These are phyloP conservation scores for Phortica variegata DNA, from an alignment of 1,140 invertebrate genomes.

Conservation along the genomic window DNA sequence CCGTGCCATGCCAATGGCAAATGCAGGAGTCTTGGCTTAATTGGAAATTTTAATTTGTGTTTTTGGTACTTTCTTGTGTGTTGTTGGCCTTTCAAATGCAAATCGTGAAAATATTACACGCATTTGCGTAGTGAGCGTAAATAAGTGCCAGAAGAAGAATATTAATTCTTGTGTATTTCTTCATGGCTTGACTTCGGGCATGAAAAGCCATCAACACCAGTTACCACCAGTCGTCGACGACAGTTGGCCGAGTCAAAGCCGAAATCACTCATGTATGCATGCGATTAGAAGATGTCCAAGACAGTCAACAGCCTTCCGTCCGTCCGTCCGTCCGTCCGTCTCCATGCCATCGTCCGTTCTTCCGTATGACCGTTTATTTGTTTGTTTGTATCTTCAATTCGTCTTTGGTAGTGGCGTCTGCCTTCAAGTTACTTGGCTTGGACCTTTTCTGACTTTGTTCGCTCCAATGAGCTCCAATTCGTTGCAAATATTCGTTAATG, in stretches of 20 bases:
- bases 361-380: background rate
- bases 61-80: too few relatives aligned
- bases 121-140: slow-evolving; percentile 49
- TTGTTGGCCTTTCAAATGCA: slow-evolving; percentile 29
- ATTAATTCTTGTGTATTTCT: slow-evolving; percentile 43
- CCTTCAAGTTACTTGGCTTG: background rate
- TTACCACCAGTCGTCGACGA: background rate
- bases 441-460: background rate
- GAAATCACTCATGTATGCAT: slow-evolving; percentile 5
- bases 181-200: slow-evolving; percentile 12
- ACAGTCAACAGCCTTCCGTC: slow-evolving; percentile 9
- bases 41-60: too few relatives aligned
- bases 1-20: too few relatives aligned
- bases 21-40: too few relatives aligned
- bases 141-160: slow-evolving; percentile 53
- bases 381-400: background rate
- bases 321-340: too few relatives aligned
- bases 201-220: slow-evolving; percentile 15
- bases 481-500: slow-evolving; percentile 52
- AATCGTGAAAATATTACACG: slow-evolving; percentile 30
- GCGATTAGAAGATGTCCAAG: slow-evolving; percentile 17
- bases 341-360: background rate
- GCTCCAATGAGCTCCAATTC: background rate
- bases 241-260: background rate
- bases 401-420: background rate